Conservation (phyloP, 2,888 invertebrate species). For the Lithophane leautieri region DNA sequence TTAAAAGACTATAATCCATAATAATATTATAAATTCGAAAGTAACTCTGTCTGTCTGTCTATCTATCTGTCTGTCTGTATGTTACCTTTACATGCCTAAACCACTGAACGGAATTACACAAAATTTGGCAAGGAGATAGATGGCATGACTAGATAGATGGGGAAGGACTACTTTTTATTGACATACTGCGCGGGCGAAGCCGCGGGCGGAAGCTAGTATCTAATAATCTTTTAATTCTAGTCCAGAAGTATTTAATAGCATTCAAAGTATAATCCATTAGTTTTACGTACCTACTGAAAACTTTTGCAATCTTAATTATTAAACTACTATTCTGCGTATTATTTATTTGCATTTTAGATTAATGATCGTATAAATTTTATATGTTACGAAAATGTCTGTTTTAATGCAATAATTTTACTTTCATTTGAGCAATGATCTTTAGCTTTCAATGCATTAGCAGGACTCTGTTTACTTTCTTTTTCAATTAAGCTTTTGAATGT, state of each 20-base stretch:
- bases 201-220: too few species aligned
- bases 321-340: slow-evolving; percentile 13
- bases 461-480: slow-evolving; percentile 42
- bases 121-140: too few species aligned
- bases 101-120: too few species aligned
- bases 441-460: slow-evolving; percentile 18
- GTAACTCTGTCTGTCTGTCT: too few species aligned
- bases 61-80: too few species aligned
- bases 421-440: slow-evolving; percentile 3
- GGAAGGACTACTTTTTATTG: too few species aligned
- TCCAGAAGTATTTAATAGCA: slow-evolving; percentile 5
- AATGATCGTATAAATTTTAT: slow-evolving; percentile 26
- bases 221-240: background rate
- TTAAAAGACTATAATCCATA: background rate
- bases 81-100: too few species aligned
- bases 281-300: slow-evolving; percentile 2
- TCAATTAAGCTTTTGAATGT: slow-evolving; percentile 26
- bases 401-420: slow-evolving; percentile 17
- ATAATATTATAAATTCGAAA: too few species aligned
- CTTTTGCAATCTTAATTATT: slow-evolving; percentile 32
- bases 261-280: slow-evolving; percentile 8
- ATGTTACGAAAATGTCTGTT: slow-evolving; percentile 10
- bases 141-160: too few species aligned
- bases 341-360: slow-evolving; percentile 40
- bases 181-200: too few species aligned